These are phyloP conservation scores for Oryzias woworae DNA, from an alignment of 2,113 vertebrate species.

Conservation along the genomic window DNA sequence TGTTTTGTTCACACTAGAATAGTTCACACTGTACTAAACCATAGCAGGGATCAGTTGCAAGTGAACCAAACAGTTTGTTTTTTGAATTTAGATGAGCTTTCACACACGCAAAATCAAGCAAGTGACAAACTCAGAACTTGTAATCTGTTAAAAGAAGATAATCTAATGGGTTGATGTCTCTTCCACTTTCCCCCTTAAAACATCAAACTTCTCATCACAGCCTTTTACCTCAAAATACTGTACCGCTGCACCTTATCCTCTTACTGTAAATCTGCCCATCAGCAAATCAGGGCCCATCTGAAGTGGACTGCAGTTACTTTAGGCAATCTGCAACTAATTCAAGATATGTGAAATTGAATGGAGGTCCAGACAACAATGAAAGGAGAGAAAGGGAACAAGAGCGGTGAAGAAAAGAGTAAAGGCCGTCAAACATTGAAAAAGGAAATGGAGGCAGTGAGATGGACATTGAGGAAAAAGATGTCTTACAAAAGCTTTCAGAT, in stretches of 20 bases:
- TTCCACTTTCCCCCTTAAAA: constrained; percentile 2
- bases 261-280: constrained; percentile 67
- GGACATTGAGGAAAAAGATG: constrained; percentile 43
- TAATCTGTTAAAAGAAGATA: background rate
- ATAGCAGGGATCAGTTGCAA: too few species aligned
- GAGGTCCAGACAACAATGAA: constrained; percentile 66
- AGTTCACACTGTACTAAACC: too few species aligned
- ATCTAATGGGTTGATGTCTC: background rate
- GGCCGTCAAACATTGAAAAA: constrained; percentile 15
- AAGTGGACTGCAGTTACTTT: constrained; percentile 70
- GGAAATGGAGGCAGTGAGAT: constrained; percentile 3
- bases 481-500: constrained; percentile 70
- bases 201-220: constrained; percentile 16
- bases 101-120: background rate
- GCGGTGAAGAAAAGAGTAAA: constrained; percentile 1
- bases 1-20: too few species aligned
- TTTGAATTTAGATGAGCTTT: background rate
- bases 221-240: constrained; percentile 53
- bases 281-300: constrained; percentile 62
- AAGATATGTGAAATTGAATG: constrained; percentile 78
- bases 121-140: background rate
- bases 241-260: constrained; percentile 27
- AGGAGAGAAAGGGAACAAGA: constrained; percentile 17
- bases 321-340: constrained; percentile 75
- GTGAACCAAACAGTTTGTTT: background rate